Percentiles rank a stretch among this genome's conserved stretches.
Evolutionary conservation across 2,888 invertebrate species (phyloP).

Genomic region (Andrena haemorrhoa): DNA sequence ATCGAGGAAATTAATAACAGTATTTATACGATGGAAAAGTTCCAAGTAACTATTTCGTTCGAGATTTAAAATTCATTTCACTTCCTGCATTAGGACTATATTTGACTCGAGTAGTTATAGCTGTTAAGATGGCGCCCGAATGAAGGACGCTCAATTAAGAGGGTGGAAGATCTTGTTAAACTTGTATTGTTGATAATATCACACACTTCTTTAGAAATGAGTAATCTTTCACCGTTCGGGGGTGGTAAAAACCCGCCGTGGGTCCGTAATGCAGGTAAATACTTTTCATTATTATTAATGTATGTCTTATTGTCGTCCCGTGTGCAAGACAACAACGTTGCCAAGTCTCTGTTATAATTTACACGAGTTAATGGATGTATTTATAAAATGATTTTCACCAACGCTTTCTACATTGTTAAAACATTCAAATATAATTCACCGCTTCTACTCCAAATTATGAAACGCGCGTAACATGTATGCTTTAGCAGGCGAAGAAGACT

Average conservation of each 20-base stretch:
- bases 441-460: not conserved
- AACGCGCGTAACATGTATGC: not conserved
- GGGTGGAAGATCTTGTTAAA: slow-evolving; percentile 46
- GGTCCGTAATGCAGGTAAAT: slow-evolving; percentile 88
- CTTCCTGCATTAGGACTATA: slow-evolving; percentile 12
- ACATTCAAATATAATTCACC: slow-evolving; percentile 10
- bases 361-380: slow-evolving; percentile 15
- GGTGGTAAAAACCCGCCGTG: slow-evolving; percentile 94
- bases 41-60: not conserved
- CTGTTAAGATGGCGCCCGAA: slow-evolving; percentile 78
- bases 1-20: not conserved
- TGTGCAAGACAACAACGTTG: slow-evolving; percentile 69
- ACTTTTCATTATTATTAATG: slow-evolving; percentile 16
- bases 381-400: slow-evolving; percentile 24
- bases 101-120: slow-evolving; percentile 54
- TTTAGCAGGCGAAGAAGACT: not conserved
- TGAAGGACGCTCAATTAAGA: slow-evolving; percentile 79
- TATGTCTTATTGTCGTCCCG: slow-evolving; percentile 60
- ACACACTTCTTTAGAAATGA: slow-evolving; percentile 80
- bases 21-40: not conserved
- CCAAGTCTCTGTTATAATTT: slow-evolving; percentile 61
- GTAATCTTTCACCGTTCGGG: slow-evolving; percentile 86
- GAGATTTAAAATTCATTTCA: slow-evolving; percentile 32
- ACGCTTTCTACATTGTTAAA: not conserved
- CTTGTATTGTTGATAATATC: slow-evolving; percentile 48